Evolutionary conservation across 2,113 vertebrate species (phyloP), one percentile per base, ranked within the genome.

Genomic region (Pongo abelii): DNA sequence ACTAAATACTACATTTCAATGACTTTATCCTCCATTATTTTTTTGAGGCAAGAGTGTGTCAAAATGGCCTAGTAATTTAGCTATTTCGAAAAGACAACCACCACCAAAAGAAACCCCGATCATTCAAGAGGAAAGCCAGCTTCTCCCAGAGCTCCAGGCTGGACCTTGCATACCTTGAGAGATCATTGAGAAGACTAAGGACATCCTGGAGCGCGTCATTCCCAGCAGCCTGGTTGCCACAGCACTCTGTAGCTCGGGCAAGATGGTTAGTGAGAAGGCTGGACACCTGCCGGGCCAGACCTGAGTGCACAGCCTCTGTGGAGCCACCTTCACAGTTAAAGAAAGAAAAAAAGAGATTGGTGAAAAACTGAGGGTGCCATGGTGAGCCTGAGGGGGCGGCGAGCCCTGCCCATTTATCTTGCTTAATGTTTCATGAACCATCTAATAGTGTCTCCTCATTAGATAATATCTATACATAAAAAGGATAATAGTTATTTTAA

Each of bases 131-230:
- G 59, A 67, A 89, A 91, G 50, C 30, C 20, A 61, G 23, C 32
- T 50, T 25, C 23, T 35, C 59, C 30, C 48, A 2, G 46, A 46
- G 75, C 52, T 64, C 43, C 1, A 2, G 20, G 69, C 3, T 2
- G 10, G 23, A 1, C 17, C 80, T 32, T 27, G 55, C 48, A 1
- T 98, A 99, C 99, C 99, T 99, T 22, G 99, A 99, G 69, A 99
- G 99, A 96, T 99, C 99, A 91, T 99, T 99, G 55, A 99, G 99
- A 64, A 99, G 99, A 97, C 99, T 99, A 38, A 99, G 99, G 11
- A 99, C 99, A 69, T 99, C 99, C 93, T 99, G 99, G 59, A 99
- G 98, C 0, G 99, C 99, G 1, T 99, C 99, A 23, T 99, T 99
- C 13, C 99, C 99, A 5, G 99, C 99, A 93, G 99, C 99, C 97